Evolutionary conservation across 2,113 vertebrate species (phyloP), one percentile per base, ranked within the genome.

Genomic region (Apodemus speciosus): DNA sequence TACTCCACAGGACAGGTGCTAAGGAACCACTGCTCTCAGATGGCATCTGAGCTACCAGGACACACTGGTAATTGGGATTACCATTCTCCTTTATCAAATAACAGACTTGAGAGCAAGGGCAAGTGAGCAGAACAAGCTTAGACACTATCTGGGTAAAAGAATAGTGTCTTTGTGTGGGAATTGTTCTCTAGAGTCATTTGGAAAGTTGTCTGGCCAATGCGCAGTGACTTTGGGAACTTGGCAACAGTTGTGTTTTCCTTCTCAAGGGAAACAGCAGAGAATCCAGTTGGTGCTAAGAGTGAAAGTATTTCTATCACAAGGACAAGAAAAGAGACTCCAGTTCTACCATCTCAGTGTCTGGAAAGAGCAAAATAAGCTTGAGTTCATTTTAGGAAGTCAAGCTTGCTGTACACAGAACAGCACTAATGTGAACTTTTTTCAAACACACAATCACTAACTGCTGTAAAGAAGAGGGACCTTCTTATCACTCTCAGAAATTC

Each of bases 1-100:
- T 21, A 68, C 20, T 75, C 0, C 60, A 62, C 60, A 91, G 58
- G 66, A 23, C 13, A 7, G 46, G 46, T 1, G 10, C 4, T 9
- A 49, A 10, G 11, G 32, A 6, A 30, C 16, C n/a, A 11, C 8
- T n/a, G 6, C 8, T 23, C n/a, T 38, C 6, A 21, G 20, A 15
- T 7, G 84, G 9, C 7, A 13, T 4, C 20, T 27, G 58, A 1
- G 0, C 32, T 6, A 6, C 5, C 9, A 51, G 20, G 25, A 64
- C 68, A 89, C 49, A 21, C 0, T 1, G 30, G 9, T 11, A 3
- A 4, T 4, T 43, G 25, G 40, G 58, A 51, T 43, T 60, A 6
- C 58, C 56, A 56, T 56, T 80, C 32, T n/a, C 38, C 1, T n/a
- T 68, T 64, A 20, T 64, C 20, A 35, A 14, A 66, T 4, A 73